Conservation (phyloP, 64 coral and sea anemone species). For the Pocillopora damicornis region DNA sequence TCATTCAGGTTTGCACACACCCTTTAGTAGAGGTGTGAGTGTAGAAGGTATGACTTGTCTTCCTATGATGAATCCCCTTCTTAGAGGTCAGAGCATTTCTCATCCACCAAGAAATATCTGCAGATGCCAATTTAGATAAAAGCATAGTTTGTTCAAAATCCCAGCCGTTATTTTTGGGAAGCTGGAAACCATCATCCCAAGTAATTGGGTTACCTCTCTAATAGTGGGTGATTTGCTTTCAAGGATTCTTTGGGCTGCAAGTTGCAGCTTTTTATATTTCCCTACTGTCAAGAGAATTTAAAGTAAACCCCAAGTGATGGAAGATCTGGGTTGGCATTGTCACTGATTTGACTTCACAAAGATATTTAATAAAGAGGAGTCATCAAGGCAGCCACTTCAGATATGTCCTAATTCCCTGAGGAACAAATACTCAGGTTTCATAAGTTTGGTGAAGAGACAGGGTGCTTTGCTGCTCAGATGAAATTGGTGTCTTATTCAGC, state of each 20-base stretch:
- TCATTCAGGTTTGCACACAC: no score
- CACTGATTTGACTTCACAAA: constrained; percentile 49
- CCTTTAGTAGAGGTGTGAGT: no score
- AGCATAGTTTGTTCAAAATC: constrained; percentile 39
- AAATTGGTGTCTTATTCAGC: no score
- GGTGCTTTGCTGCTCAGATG: background rate
- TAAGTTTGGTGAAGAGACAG: constrained; percentile 23
- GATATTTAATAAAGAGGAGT: constrained; percentile 34
- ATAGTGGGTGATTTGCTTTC: constrained; percentile 35
- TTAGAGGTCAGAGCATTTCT: constrained; percentile 35
- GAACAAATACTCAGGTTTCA: constrained; percentile 48
- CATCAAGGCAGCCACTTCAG: constrained; percentile 38
- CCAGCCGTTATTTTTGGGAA: constrained; percentile 19
- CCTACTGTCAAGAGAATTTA: constrained; percentile 21
- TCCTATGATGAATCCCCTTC: constrained; percentile 13
- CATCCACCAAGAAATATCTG: constrained; percentile 39
- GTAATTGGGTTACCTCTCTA: constrained; percentile 3
- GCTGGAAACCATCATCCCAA: constrained; percentile 31
- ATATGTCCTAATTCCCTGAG: constrained; percentile 45
- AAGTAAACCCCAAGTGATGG: constrained; percentile 35
- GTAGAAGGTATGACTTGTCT: no score
- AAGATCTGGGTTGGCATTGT: constrained; percentile 39
- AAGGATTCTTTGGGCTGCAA: constrained; percentile 24
- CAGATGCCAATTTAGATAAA: constrained; percentile 8
- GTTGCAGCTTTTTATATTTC: constrained; percentile 21